These are phyloP conservation scores for Brachystomella parvula DNA, from an alignment of 1,140 invertebrate species.

Conservation along the genomic window DNA sequence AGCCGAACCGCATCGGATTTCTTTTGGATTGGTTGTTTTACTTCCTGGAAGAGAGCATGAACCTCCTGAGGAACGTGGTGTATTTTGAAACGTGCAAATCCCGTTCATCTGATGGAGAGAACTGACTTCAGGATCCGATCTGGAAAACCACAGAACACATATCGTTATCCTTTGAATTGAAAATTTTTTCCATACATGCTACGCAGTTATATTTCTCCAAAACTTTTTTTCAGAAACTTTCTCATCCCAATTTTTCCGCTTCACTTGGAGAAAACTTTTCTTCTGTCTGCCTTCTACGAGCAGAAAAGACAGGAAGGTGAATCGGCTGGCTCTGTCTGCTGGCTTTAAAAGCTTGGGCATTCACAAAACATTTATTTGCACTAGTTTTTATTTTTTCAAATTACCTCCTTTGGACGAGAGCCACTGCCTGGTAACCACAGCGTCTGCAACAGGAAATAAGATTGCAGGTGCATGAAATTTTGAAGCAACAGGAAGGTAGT, in stretches of 20 bases:
- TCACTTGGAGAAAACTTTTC: no score
- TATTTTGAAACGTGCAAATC: constrained; percentile 34
- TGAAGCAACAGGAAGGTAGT: constrained; percentile 55
- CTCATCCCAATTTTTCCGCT: no score
- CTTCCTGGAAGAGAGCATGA: constrained; percentile 27
- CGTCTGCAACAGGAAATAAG: constrained; percentile 42
- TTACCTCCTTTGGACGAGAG: constrained; percentile 36
- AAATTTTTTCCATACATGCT: no score
- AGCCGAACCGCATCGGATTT: constrained; percentile 32
- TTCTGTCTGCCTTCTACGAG: no score
- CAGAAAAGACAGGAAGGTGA: no score
- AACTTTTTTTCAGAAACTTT: no score
- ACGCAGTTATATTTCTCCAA: no score
- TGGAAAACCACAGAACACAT: constrained; percentile 1
- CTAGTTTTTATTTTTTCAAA: no score
- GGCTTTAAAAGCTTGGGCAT: no score
- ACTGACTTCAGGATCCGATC: constrained; percentile 37
- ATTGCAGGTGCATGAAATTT: constrained; percentile 32
- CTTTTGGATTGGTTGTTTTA: constrained; percentile 13
- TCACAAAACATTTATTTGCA: no score
- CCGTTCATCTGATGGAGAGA: constrained; percentile 38
- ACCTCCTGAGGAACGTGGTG: constrained; percentile 34
- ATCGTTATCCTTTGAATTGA: not conserved
- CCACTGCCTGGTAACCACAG: constrained; percentile 55
- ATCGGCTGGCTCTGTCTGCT: no score